These are phyloP conservation scores for Urocitellus parryii DNA, from an alignment of 2,113 vertebrate species.

Conservation along the genomic window DNA sequence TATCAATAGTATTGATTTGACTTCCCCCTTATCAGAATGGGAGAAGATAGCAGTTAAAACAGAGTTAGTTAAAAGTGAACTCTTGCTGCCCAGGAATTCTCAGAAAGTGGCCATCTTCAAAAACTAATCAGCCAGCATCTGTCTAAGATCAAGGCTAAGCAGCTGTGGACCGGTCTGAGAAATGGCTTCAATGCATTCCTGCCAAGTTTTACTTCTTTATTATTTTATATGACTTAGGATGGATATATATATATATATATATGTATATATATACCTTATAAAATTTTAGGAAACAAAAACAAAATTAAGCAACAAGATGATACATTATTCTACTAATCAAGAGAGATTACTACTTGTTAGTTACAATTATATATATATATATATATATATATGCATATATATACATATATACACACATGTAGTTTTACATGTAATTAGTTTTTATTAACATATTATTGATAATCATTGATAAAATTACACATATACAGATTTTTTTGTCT, in stretches of 20 bases:
- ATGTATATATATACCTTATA: too few species aligned
- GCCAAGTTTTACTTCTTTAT: not conserved
- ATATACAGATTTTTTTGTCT: not conserved
- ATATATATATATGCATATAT: not conserved
- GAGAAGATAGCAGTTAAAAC: not conserved
- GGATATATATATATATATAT: not conserved
- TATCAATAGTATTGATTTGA: slow-evolving; percentile 18
- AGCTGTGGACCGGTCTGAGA: not conserved
- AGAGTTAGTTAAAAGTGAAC: not conserved
- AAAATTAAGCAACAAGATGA: not conserved
- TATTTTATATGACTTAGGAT: not conserved
- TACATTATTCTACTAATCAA: not conserved
- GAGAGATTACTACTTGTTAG: not conserved
- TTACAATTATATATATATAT: not conserved
- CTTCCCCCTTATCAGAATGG: not conserved
- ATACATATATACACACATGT: not conserved
- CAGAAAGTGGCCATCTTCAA: not conserved
- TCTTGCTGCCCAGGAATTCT: not conserved
- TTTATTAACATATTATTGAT: not conserved
- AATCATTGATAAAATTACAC: not conserved
- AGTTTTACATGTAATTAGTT: not conserved
- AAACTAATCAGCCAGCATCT: not conserved
- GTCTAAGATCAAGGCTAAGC: not conserved
- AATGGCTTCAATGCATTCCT: not conserved
- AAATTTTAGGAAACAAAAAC: not conserved